Percentiles rank a stretch among this genome's conserved stretches.
phyloP scores from a whole-genome alignment of 2,888 invertebrate genomes.

The Theretra japonica region DNA sequence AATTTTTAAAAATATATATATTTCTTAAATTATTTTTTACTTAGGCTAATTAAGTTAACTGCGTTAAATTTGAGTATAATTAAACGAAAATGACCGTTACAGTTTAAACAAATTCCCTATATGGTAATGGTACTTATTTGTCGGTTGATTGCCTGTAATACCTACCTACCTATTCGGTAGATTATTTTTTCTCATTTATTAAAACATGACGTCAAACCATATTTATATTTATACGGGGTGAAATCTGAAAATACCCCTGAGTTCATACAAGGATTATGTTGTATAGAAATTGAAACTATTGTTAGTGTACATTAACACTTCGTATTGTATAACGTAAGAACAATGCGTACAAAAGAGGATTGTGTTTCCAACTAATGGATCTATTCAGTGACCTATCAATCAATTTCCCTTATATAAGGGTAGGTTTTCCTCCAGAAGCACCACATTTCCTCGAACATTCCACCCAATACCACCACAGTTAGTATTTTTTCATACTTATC shows the following conservation, averaged over 20 bases:
- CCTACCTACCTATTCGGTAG: too few relatives aligned
- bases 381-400: conserved; percentile 66
- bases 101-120: too few relatives aligned
- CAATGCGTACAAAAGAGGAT: conserved; percentile 35
- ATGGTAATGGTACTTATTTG: too few relatives aligned
- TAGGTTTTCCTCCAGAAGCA: conserved; percentile 41
- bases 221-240: too few relatives aligned
- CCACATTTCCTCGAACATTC: conserved; percentile 47
- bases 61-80: too few relatives aligned
- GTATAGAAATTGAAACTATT: conserved; percentile 11
- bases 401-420: conserved; percentile 67
- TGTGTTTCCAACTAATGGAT: conserved; percentile 66
- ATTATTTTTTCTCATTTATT: too few relatives aligned
- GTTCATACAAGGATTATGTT: neutral
- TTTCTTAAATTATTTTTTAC: too few relatives aligned
- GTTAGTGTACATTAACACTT: neutral
- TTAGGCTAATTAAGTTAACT: too few relatives aligned
- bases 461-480: conserved; percentile 60
- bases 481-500: conserved; percentile 41
- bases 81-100: too few relatives aligned
- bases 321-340: neutral
- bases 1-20: too few relatives aligned
- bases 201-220: too few relatives aligned
- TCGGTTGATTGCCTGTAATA: too few relatives aligned
- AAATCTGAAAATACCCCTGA: neutral